Evolutionary conservation across 2,113 vertebrate genomes (phyloP).

Genomic region (Archocentrus centrarchus): DNA sequence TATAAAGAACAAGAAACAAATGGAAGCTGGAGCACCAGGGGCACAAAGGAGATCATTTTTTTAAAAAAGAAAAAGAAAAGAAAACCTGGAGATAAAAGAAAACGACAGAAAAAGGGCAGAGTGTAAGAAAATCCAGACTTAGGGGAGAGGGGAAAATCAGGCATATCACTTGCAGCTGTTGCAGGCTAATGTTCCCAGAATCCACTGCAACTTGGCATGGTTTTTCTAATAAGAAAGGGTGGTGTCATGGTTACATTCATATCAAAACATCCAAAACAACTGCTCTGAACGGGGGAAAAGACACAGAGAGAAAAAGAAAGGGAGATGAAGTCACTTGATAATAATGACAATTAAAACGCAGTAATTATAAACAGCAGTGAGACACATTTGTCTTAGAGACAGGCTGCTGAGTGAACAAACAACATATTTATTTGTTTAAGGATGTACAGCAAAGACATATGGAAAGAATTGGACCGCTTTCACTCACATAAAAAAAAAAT

Average conservation of each 20-base stretch:
- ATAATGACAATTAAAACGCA: constrained; percentile 61
- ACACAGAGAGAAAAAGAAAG: constrained; percentile 10
- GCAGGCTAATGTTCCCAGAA: constrained; percentile 73
- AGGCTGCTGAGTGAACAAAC: constrained; percentile 53
- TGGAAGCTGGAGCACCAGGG: constrained; percentile 51
- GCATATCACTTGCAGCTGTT: constrained; percentile 81
- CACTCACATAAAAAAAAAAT: constrained; percentile 33
- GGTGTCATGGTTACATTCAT: constrained; percentile 77
- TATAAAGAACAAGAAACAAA: constrained; percentile 59
- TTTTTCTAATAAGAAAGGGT: constrained; percentile 69
- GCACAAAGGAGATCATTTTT: constrained; percentile 43
- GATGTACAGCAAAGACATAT: constrained; percentile 54
- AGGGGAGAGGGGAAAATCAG: constrained; percentile 48
- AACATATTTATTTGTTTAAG: constrained; percentile 66
- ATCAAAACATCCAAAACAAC: constrained; percentile 74
- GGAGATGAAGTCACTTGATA: constrained; percentile 66
- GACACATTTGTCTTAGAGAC: constrained; percentile 52
- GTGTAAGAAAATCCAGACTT: constrained; percentile 68
- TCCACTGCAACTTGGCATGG: constrained; percentile 72
- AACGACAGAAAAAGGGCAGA: constrained; percentile 63
- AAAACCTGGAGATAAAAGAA: constrained; percentile 51
- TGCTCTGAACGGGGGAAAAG: constrained; percentile 38
- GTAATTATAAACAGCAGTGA: constrained; percentile 67
- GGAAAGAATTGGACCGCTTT: constrained; percentile 41
- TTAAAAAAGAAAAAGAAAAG: constrained; percentile 27